Base-by-base conservation (phyloP, 2,797 vertebrate genomes). In the Hyperoplus lanceolatus region DNA sequence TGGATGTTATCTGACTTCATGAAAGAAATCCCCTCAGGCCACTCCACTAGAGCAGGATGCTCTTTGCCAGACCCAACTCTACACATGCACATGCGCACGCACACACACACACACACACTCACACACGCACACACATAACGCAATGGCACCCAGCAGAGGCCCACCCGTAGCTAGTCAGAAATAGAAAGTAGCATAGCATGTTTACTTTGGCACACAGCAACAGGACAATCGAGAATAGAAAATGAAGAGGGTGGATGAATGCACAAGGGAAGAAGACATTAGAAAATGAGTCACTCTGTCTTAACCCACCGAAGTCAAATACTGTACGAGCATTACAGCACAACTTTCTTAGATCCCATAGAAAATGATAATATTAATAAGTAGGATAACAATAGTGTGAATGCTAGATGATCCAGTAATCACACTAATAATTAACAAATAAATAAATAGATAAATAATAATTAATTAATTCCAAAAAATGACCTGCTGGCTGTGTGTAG, bases 1-100 rank as follows among this genome's bases (percentile, higher is more conserved):
- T 82, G 90, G 92, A 92, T 93, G 90, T 91, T 95, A 94, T 96
- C 93, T 90, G 94, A 95, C 93, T 95, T 95, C 93, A 95, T 94
- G 92, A 94, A 95, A 96, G 92, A 92, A 94, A 92, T 93, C 87
- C 94, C 95, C 93, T 92, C 90, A 83, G 93, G 94, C 91, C 91
- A 88, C 88, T 92, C 90, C 89, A 93, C 90, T 87, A 92, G 87
- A 92, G 87, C 77, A 93, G 91, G 91, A 93, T 85, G 92, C 92
- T 91, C 92, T 92, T 79, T 87, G 85, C 89, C 74, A 87, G 88
- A 87, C 89, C 84, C 72, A 84, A 86, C 81, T 84, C 61, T 53
- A 62, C 81, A 73, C 79, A 76, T 66, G 75, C 70, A 63, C 67
- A 74, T 62, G 77, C 70, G 70, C 63, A 46, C 55, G 65, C 62